These are phyloP conservation scores for Nemurella pictetii DNA, from an alignment of 2,888 invertebrate genomes.

Conservation along the genomic window DNA sequence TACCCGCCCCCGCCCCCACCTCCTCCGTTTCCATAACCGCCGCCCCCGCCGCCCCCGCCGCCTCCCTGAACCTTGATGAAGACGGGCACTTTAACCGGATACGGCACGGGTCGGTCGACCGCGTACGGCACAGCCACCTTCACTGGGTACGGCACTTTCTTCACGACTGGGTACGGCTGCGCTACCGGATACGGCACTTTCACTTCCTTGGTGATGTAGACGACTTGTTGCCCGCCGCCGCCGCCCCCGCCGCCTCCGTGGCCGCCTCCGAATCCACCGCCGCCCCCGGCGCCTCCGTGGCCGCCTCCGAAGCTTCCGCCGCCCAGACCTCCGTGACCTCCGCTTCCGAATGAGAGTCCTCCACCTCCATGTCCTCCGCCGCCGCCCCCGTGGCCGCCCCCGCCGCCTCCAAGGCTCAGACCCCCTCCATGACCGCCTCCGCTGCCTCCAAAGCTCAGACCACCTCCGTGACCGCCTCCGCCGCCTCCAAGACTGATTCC, in stretches of 20 bases:
- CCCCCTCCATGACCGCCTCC: slow-evolving; percentile 31
- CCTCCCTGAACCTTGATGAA: slow-evolving; percentile 32
- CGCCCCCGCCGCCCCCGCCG: background rate
- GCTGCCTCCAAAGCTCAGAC: background rate
- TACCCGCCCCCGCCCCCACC: background rate
- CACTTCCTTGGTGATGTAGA: slow-evolving; percentile 26
- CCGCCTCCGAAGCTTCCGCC: slow-evolving; percentile 8
- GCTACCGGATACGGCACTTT: slow-evolving; percentile 38
- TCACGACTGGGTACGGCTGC: slow-evolving; percentile 34
- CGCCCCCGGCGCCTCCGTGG: background rate
- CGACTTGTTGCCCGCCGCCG: slow-evolving; percentile 5
- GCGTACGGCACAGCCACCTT: slow-evolving; percentile 17
- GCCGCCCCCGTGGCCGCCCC: background rate
- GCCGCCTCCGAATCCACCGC: slow-evolving; percentile 10
- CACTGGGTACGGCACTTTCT: slow-evolving; percentile 22
- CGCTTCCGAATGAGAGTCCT: background rate
- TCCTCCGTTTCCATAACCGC: background rate
- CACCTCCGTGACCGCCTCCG: slow-evolving; percentile 23
- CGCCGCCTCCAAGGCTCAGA: background rate
- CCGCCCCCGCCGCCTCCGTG: slow-evolving; percentile 16
- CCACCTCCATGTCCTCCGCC: slow-evolving; percentile 24
- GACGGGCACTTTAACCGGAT: slow-evolving; percentile 31
- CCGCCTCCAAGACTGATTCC: slow-evolving; percentile 5
- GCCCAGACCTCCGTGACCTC: slow-evolving; percentile 5
- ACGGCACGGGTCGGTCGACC: slow-evolving; percentile 33